Evolutionary conservation across 2,113 vertebrate genomes (phyloP), one percentile per base, ranked within the genome.

Genomic region (Eclectus roratus): DNA sequence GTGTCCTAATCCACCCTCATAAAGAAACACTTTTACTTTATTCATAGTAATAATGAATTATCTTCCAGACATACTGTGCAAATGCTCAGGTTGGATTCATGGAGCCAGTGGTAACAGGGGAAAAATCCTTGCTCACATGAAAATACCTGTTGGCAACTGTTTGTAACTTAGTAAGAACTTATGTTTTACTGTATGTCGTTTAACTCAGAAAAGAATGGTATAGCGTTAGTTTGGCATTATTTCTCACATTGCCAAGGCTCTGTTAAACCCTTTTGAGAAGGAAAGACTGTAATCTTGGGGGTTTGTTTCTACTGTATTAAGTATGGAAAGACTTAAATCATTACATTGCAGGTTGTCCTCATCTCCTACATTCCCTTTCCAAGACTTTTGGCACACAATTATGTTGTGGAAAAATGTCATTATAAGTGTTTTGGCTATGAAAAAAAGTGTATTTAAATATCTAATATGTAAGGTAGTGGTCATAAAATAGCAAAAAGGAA

Each of bases 91-190:
- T 58, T 18, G 24, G 46, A 27, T 50, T 63, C 61, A 2, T 33
- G 27, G 27, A 74, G n/a, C 20, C 29, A 47, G 0, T 24, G 37
- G 17, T 55, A 50, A 33, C 3, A 41, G 31, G 1, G 31, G 1
- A 16, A 14, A 31, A 33, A 25, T 10, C 31, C 10, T 64, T 61
- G 2, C 64, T 78, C 8, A 21, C 25, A 11, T 56, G 52, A n/a
- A 52, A 77, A 39, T 65, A 41, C 13, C 11, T 56, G 24, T 50
- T 53, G 53, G 21, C 41, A 44, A 72, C 44, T 44, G 12, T 31
- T 72, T 69, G 18, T 65, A 47, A 71, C 52, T 58, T 1, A n/a
- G 24, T n/a, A n/a, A 46, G 29, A 88, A n/a, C 11, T 49, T n/a
- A 13, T 9, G 19, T 56, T 8, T 33, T 33, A 21, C 18, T 77